Conservation (phyloP, 2,888 invertebrate species). For the Ectemnius continuus region DNA sequence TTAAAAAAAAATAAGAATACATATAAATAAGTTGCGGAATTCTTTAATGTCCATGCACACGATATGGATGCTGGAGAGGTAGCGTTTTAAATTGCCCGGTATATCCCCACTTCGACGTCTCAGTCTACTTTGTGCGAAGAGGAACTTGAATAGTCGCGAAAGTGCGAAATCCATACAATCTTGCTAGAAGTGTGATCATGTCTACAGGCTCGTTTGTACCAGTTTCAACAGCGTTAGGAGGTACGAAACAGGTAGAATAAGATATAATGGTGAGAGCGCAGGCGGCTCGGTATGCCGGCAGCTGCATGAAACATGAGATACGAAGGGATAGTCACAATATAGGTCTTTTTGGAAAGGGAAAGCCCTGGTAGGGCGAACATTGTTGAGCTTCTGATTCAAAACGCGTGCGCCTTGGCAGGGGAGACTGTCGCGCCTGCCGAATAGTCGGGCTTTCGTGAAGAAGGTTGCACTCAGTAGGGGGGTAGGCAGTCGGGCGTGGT, state of each 20-base stretch:
- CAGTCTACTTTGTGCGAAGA: no score
- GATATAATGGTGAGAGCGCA: no score
- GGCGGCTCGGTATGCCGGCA: no score
- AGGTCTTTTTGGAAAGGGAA: neutral
- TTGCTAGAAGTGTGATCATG: no score
- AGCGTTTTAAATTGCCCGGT: no score
- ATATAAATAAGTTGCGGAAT: neutral
- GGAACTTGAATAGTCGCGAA: no score
- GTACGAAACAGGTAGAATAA: no score
- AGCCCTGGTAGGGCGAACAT: slow-evolving; percentile 15
- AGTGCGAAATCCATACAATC: no score
- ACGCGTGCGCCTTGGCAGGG: slow-evolving; percentile 66
- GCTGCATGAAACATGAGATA: neutral
- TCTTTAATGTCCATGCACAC: neutral
- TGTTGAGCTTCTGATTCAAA: slow-evolving; percentile 24
- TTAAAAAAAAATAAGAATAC: slow-evolving; percentile 62
- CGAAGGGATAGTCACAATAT: neutral
- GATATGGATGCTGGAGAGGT: no score
- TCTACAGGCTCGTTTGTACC: no score
- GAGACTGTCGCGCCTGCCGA: slow-evolving; percentile 60
- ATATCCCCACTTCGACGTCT: no score
- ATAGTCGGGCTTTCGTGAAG: slow-evolving; percentile 28
- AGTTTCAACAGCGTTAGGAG: no score
- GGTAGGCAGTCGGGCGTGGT: slow-evolving; percentile 69
- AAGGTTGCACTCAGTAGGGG: slow-evolving; percentile 40